These are phyloP conservation scores for Cheiracanthium punctorium DNA, from an alignment of 2,888 invertebrate genomes.

Conservation along the genomic window DNA sequence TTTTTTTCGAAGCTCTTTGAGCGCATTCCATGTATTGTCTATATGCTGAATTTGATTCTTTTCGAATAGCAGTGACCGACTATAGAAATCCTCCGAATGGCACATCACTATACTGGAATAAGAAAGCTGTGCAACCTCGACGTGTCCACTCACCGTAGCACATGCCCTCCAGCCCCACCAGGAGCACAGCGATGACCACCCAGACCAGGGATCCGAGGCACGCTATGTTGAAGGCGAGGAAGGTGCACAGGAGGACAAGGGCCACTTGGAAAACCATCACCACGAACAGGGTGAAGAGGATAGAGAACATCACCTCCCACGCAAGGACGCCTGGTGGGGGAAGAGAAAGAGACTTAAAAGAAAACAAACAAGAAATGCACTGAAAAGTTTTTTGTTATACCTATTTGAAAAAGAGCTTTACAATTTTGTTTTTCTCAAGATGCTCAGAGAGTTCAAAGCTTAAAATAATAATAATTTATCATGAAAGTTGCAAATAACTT, in stretches of 20 bases:
- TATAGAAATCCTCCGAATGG: too few species aligned
- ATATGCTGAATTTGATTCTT: too few species aligned
- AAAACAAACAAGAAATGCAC: slow-evolving; percentile 79
- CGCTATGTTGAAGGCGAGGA: slow-evolving; percentile 91
- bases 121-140: too few species aligned
- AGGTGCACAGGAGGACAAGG: slow-evolving; percentile 92
- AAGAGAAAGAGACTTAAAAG: too few species aligned
- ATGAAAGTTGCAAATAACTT: neutral
- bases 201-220: slow-evolving; percentile 90
- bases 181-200: slow-evolving; percentile 88
- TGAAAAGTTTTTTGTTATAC: neutral
- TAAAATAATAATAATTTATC: neutral
- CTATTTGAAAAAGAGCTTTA: neutral
- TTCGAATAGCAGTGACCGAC: too few species aligned
- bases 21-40: too few species aligned
- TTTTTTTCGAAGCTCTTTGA: too few species aligned
- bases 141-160: slow-evolving; percentile 87
- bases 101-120: too few species aligned
- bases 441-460: neutral
- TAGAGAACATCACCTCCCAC: slow-evolving; percentile 93
- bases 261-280: slow-evolving; percentile 93
- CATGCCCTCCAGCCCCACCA: slow-evolving; percentile 97
- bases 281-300: slow-evolving; percentile 94
- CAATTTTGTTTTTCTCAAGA: neutral
- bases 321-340: slow-evolving; percentile 95